These are phyloP conservation scores for Zootermopsis nevadensis DNA, from an alignment of 2,888 invertebrate genomes.

Conservation along the genomic window DNA sequence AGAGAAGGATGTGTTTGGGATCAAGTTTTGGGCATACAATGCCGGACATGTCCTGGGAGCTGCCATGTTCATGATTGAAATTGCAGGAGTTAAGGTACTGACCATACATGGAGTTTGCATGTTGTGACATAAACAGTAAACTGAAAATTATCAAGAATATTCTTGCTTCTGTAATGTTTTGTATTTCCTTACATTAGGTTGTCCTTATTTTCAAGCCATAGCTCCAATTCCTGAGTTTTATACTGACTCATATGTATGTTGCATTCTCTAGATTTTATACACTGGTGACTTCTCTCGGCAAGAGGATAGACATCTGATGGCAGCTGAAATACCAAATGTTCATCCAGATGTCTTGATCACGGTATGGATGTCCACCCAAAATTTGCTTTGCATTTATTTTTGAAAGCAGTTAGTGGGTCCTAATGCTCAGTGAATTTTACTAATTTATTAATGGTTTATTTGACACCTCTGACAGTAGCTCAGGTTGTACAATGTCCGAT, in stretches of 20 bases:
- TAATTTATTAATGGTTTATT: no score
- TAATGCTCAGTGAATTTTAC: no score
- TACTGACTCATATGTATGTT: neutral
- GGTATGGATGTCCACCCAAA: slow-evolving; percentile 64
- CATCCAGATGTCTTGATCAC: slow-evolving; percentile 97
- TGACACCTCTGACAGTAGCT: no score
- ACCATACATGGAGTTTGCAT: no score
- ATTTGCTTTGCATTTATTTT: slow-evolving; percentile 6
- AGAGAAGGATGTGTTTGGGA: slow-evolving; percentile 96
- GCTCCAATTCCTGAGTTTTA: no score
- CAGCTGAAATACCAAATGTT: slow-evolving; percentile 96
- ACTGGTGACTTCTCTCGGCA: slow-evolving; percentile 99
- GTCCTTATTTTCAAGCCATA: no score
- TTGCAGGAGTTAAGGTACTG: slow-evolving; percentile 91
- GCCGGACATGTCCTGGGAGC: slow-evolving; percentile 99
- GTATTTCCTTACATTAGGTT: no score
- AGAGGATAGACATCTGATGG: slow-evolving; percentile 99
- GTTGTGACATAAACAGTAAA: no score
- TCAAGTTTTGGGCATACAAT: slow-evolving; percentile 98
- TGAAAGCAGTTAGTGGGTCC: no score
- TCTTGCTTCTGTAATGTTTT: no score
- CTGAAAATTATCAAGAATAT: no score
- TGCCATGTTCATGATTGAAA: slow-evolving; percentile 99
- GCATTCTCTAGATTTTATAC: slow-evolving; percentile 77
- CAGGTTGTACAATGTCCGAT: no score